Evolutionary conservation across 2,113 vertebrate genomes (phyloP).

Genomic region (Apeltes quadracus): DNA sequence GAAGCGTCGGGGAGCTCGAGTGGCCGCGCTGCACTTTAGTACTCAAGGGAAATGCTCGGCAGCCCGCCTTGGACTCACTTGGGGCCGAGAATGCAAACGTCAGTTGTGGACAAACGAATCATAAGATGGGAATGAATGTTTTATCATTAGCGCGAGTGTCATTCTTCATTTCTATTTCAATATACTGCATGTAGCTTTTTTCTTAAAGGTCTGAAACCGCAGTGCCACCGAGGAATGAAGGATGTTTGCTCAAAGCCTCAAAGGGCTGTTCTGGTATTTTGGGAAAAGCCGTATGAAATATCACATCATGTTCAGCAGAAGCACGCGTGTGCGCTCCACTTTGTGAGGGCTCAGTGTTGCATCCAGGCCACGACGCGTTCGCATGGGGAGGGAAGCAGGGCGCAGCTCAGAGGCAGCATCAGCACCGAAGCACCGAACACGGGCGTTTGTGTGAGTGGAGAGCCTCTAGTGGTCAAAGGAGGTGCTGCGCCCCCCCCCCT

Average conservation of each 20-base stretch:
- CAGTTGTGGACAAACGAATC: constrained; percentile 22
- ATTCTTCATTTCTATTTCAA: constrained; percentile 1
- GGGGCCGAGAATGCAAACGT: constrained; percentile 12
- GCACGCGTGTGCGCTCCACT: not conserved
- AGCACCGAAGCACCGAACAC: not conserved
- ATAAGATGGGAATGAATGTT: constrained; percentile 1
- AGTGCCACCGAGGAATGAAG: not conserved
- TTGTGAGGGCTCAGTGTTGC: not conserved
- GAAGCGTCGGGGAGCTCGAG: constrained; percentile 19
- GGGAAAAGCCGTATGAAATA: not conserved
- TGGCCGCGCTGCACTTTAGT: constrained; percentile 23
- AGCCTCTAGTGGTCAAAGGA: constrained; percentile 67
- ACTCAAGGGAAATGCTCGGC: constrained; percentile 32
- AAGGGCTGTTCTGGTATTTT: constrained; percentile 5
- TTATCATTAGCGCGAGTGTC: constrained; percentile 10
- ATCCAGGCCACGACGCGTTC: not conserved
- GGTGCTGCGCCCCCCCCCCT: constrained; percentile 12
- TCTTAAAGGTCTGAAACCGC: not conserved
- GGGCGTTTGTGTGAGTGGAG: constrained; percentile 51
- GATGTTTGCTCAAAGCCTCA: not conserved
- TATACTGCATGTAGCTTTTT: not conserved
- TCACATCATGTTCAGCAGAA: not conserved
- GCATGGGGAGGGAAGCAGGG: not conserved
- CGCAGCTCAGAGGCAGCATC: constrained; percentile 1
- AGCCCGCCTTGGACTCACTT: constrained; percentile 10